Evolutionary conservation across 2,797 vertebrate species (phyloP).

Genomic region (Helicolenus hilgendorfi): DNA sequence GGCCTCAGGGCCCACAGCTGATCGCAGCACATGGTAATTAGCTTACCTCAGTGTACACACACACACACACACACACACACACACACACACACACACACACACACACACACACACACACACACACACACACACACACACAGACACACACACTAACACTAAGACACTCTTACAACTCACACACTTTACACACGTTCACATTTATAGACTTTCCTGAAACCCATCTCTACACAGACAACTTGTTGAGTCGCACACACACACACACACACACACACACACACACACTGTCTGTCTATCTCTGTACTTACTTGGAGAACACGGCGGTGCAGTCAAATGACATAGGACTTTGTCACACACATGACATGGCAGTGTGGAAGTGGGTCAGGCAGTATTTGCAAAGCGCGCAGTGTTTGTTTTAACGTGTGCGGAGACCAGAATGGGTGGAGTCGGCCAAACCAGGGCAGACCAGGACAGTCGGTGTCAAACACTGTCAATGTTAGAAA

Average conservation of each 20-base stretch:
- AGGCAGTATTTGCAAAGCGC: conserved; percentile 52
- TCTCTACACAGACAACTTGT: neutral
- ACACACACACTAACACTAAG: neutral
- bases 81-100: conserved; percentile 5
- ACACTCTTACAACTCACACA: neutral
- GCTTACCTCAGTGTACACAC: conserved; percentile 55
- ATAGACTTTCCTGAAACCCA: conserved; percentile 37
- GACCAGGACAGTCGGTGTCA: conserved; percentile 12
- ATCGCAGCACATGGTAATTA: conserved; percentile 78
- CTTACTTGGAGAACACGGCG: conserved; percentile 28
- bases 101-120: neutral
- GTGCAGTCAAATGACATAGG: conserved; percentile 35
- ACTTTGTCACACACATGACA: conserved; percentile 68
- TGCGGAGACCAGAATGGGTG: conserved; percentile 51
- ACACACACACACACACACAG: neutral
- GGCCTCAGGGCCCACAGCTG: conserved; percentile 77
- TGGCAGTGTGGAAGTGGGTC: conserved; percentile 66
- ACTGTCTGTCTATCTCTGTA: neutral
- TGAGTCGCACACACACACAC: neutral
- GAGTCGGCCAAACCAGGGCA: conserved; percentile 44
- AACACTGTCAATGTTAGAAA: conserved; percentile 26
- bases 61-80: neutral
- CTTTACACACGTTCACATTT: conserved; percentile 6
- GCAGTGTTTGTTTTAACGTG: conserved; percentile 58
- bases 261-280: neutral